These are phyloP conservation scores for Loripinus fragilis DNA, from an alignment of 2,888 invertebrate genomes.

Conservation along the genomic window DNA sequence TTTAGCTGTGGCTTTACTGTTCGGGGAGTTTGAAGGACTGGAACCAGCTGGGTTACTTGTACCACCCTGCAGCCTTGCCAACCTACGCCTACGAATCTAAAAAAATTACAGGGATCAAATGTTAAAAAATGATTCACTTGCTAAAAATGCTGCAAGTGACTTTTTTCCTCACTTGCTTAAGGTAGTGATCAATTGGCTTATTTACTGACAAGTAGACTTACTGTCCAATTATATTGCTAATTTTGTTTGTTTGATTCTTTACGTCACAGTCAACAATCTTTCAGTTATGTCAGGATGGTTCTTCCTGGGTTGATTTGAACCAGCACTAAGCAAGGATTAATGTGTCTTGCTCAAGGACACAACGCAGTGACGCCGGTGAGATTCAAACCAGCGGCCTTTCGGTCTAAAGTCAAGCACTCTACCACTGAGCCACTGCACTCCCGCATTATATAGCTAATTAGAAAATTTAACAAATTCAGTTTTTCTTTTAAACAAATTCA, in stretches of 20 bases:
- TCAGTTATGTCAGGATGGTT: too few relatives aligned
- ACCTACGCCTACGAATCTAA: constrained; percentile 90
- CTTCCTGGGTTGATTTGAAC: too few relatives aligned
- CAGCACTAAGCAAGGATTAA: too few relatives aligned
- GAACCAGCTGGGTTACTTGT: constrained; percentile 29
- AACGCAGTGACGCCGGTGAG: too few relatives aligned
- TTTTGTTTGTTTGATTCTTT: background rate
- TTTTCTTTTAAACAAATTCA: too few relatives aligned
- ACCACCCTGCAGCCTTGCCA: constrained; percentile 88
- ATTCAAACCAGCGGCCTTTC: too few relatives aligned
- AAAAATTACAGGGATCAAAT: constrained; percentile 14
- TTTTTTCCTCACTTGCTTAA: background rate
- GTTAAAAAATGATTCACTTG: background rate
- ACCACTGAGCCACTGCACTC: too few relatives aligned
- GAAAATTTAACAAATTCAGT: too few relatives aligned
- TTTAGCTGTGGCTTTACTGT: background rate
- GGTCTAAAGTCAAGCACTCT: too few relatives aligned
- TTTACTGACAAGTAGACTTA: background rate
- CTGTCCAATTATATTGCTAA: background rate
- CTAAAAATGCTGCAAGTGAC: background rate
- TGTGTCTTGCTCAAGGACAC: too few relatives aligned
- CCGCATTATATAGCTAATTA: too few relatives aligned
- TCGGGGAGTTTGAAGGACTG: constrained; percentile 21
- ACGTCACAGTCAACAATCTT: too few relatives aligned
- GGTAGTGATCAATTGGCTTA: background rate